Evolutionary conservation across 2,888 invertebrate species (phyloP), one percentile per base, ranked within the genome.

Genomic region (Euzophera pinguis): DNA sequence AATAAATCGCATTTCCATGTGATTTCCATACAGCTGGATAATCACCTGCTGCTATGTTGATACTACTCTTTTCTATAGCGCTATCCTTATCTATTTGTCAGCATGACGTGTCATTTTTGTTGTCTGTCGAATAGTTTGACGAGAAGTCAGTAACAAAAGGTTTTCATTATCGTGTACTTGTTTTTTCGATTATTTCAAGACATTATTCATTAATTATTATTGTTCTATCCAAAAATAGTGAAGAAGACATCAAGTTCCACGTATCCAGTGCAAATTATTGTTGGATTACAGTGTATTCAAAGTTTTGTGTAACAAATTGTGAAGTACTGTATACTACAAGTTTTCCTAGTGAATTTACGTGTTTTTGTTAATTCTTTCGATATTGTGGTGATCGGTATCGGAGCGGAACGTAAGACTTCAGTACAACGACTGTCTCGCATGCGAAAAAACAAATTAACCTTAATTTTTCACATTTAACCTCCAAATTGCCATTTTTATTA

Each of bases 131-230:
- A 68, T 70, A 71, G 45, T 45, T 32, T 73, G 72, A 75, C 71
- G 75, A 67, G 86, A 87, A 87, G 86, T 89, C 86, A 88, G 88
- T 89, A 69, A 81, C 87, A 75, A 77, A 81, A 65, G 72, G 66
- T 64, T 75, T 34, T 62, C 64, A 68, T 69, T 62, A 70, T 76
- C 67, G 62, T 67, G 70, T 68, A 75, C 78, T 78, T 78, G 74
- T 79, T 72, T 76, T 22, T 78, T 72, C 60, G 68, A 70, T 71
- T 65, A 65, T 65, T 74, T 74, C 63, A 65, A 59, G 60, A 60
- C 65, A 64, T 66, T 70, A 72, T 62, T 62, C 58, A 70, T 68
- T 65, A 53, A 38, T 43, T 58, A 53, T 55, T 56, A 32, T 10
- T 50, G 29, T 10, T 14, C 32, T 39, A 50, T 16, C 7, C 13